phyloP scores from a whole-genome alignment of 1,140 invertebrate species.

The Calephelis nemesis region DNA sequence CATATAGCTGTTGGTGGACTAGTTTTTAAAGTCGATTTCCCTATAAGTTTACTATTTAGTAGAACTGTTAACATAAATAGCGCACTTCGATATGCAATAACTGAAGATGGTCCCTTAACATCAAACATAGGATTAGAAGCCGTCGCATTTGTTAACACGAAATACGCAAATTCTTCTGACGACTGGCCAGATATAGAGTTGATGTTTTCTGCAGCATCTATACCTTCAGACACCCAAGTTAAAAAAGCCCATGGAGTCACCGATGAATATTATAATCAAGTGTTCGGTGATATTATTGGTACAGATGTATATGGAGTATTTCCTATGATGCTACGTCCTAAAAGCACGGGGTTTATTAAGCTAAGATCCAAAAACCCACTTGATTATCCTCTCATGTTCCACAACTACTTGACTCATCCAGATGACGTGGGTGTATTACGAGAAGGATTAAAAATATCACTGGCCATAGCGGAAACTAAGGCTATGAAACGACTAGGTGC shows the following conservation, averaged over 20 bases:
- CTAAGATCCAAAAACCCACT: constrained; percentile 89
- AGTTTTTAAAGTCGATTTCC: constrained; percentile 89
- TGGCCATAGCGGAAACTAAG: constrained; percentile 88
- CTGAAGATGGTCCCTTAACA: constrained; percentile 89
- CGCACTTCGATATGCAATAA: constrained; percentile 86
- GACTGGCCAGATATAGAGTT: constrained; percentile 96
- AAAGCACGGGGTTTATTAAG: constrained; percentile 89
- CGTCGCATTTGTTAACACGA: constrained; percentile 91
- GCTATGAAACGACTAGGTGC: constrained; percentile 88
- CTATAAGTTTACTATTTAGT: constrained; percentile 87
- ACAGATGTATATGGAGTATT: constrained; percentile 89
- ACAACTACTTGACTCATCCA: constrained; percentile 92
- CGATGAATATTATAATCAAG: constrained; percentile 88
- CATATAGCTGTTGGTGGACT: constrained; percentile 90
- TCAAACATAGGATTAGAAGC: constrained; percentile 91
- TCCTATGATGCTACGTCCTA: constrained; percentile 92
- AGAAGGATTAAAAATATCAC: constrained; percentile 91
- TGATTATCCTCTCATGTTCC: constrained; percentile 91
- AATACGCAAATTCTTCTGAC: constrained; percentile 89
- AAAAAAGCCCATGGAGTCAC: constrained; percentile 89
- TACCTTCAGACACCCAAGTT: constrained; percentile 87
- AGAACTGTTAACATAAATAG: constrained; percentile 88
- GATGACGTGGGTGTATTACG: constrained; percentile 88
- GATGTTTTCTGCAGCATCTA: constrained; percentile 90
- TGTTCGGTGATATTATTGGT: constrained; percentile 84